Base-by-base conservation (phyloP, 1,140 invertebrate species). In the Himalopsyche phryganea region DNA sequence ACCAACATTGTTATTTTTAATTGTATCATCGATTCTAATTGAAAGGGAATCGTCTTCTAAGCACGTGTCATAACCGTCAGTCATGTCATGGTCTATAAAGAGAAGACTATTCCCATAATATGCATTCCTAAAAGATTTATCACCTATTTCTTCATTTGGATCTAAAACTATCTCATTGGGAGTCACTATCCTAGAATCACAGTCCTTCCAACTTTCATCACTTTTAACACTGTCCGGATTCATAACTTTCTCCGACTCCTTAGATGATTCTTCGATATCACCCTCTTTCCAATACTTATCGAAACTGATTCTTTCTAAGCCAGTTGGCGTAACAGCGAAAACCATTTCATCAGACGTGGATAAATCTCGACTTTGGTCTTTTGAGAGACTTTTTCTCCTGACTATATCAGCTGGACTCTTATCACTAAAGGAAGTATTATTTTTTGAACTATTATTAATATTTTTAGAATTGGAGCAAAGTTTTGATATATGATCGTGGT, bases 291-390 rank as follows among this genome's bases (percentile, higher is more conserved):
- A 78, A 61, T 76, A 78, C 48, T 71, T 71, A 41, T 78, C 76
- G 14, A 74, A 78, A 61, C 74, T 77, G 4, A 78, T 75, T 59
- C 75, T 70, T 66, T 78, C 76, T 59, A 78, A 61, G 0, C 76
- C 76, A 2, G 75, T 77, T 1, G 76, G 75, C 7, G 76, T 77
- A 0, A 78, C 75, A 20, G 75, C 76, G 41, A 77, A 78, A 2
- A 78, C 75, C 76, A 78, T 78, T 71, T 78, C 76, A 28, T 78
- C 76, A 11, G 76, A 78, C 0, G 76, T 78, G 0, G 76, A 78
- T 13, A 78, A 68, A 61, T 78, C 76, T 69, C 71, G 76, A 49
- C 74, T 76, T 40, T 76, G 71, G 42, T 75, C 73, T 63, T 75
- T 77, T 9, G 71, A 74, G 10, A 62, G 42, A 32, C 54, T 75